phyloP scores from a whole-genome alignment of 2,797 vertebrate species.

The Poliocrania exsul region DNA sequence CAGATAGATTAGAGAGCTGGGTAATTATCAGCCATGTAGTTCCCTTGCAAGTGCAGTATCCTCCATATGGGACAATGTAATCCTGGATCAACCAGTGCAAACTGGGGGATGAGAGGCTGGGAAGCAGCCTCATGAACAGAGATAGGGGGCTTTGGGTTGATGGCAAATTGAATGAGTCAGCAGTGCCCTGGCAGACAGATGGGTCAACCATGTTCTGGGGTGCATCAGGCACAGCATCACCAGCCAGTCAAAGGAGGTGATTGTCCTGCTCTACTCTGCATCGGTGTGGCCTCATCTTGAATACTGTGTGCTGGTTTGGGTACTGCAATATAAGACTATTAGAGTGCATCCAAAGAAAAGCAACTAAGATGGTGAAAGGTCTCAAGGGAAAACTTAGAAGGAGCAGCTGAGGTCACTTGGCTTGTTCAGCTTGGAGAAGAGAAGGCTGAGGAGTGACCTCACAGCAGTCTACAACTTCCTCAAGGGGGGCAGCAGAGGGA shows the following conservation, averaged over 20 bases:
- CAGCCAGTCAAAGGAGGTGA: background rate
- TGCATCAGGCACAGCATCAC: background rate
- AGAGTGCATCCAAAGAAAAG: background rate
- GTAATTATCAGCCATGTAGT: background rate
- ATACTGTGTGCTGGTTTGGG: background rate
- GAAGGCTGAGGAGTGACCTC: background rate
- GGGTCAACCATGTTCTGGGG: background rate
- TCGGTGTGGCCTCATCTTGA: background rate
- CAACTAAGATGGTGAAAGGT: background rate
- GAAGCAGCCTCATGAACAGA: background rate
- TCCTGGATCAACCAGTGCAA: background rate
- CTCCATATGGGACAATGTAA: background rate
- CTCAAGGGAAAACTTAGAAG: background rate
- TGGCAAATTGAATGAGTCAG: background rate
- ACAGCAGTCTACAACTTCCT: background rate
- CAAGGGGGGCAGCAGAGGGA: fast-evolving
- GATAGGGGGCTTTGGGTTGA: background rate
- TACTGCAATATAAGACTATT: background rate
- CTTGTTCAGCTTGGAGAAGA: background rate
- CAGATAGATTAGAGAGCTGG: background rate
- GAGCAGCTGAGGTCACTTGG: background rate
- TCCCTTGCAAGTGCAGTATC: background rate
- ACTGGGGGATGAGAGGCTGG: background rate
- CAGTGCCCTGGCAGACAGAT: background rate
- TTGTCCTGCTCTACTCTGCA: background rate